Percentiles rank a stretch among this genome's conserved stretches.
Conservation (phyloP, 1,140 invertebrate genomes). For the Bombyx mandarina region DNA sequence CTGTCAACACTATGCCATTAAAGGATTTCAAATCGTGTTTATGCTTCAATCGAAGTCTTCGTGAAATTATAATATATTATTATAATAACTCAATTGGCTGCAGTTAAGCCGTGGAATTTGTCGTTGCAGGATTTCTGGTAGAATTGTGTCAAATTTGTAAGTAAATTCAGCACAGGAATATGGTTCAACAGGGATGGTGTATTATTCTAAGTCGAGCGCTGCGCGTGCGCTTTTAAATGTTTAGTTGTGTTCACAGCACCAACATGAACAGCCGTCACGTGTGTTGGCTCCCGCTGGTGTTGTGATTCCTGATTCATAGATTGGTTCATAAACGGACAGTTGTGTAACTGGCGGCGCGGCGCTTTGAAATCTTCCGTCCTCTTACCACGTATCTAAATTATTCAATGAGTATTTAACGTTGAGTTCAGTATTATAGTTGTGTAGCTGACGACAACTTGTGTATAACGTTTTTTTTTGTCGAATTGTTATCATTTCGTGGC, state of each 20-base stretch:
- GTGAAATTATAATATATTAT: too few relatives aligned
- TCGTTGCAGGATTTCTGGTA: too few relatives aligned
- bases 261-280: slow-evolving; percentile 53
- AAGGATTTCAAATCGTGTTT: slow-evolving; percentile 27
- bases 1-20: slow-evolving; percentile 43
- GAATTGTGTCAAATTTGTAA: slow-evolving; percentile 2
- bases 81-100: too few relatives aligned
- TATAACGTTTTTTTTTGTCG: slow-evolving; percentile 16
- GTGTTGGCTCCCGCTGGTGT: slow-evolving; percentile 27
- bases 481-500: slow-evolving; percentile 20
- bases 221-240: slow-evolving; percentile 50
- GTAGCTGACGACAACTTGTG: slow-evolving; percentile 21
- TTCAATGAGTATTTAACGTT: slow-evolving; percentile 5
- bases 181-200: slow-evolving; percentile 17
- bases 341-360: slow-evolving; percentile 19
- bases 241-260: slow-evolving; percentile 53
- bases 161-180: slow-evolving; percentile 12
- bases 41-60: slow-evolving; percentile 1
- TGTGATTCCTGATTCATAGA: slow-evolving; percentile 4
- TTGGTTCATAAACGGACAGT: slow-evolving; percentile 25
- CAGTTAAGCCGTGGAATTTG: too few relatives aligned
- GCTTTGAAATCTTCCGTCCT: slow-evolving; percentile 17
- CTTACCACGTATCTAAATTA: slow-evolving; percentile 23
- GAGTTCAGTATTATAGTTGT: slow-evolving; percentile 22
- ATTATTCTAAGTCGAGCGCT: slow-evolving; percentile 33